Conservation (phyloP, 2,888 invertebrate genomes). For the Timema podura region DNA sequence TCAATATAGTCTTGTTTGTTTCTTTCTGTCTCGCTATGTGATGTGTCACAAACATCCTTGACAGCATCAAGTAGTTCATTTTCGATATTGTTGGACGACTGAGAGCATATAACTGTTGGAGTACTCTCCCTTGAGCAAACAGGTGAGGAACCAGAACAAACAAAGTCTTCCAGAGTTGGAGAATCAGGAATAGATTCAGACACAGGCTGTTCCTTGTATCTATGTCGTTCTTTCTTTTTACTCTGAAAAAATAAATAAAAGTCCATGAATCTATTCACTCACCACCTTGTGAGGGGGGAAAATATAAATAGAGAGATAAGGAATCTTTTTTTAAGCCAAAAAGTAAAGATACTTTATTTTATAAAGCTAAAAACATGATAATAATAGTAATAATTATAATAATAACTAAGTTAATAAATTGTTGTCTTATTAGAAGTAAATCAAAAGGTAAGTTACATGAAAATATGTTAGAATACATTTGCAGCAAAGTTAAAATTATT, state of each 20-base stretch:
- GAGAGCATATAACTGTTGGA: slow-evolving; percentile 13
- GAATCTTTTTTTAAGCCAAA: no score
- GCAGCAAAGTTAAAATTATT: no score
- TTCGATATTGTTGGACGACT: slow-evolving; percentile 22
- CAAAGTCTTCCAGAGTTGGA: slow-evolving; percentile 22
- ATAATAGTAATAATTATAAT: no score
- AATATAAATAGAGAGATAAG: no score
- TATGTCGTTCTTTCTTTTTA: slow-evolving; percentile 17
- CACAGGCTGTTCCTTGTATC: slow-evolving; percentile 14
- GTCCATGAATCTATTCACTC: no score
- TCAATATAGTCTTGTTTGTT: neutral
- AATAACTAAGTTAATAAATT: no score
- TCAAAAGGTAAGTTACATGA: no score
- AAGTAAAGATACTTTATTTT: no score
- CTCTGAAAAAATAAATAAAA: slow-evolving; percentile 7
- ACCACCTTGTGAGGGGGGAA: no score
- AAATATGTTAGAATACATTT: no score
- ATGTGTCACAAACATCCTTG: slow-evolving; percentile 22
- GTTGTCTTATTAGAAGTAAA: no score
- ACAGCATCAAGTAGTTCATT: slow-evolving; percentile 29
- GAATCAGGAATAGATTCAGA: slow-evolving; percentile 20
- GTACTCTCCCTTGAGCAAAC: slow-evolving; percentile 9
- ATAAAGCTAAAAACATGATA: no score
- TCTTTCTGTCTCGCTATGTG: slow-evolving; percentile 10
- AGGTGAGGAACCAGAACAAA: neutral